Evolutionary conservation across 2,797 vertebrate species (phyloP).

Genomic region (Champsocephalus gunnari): DNA sequence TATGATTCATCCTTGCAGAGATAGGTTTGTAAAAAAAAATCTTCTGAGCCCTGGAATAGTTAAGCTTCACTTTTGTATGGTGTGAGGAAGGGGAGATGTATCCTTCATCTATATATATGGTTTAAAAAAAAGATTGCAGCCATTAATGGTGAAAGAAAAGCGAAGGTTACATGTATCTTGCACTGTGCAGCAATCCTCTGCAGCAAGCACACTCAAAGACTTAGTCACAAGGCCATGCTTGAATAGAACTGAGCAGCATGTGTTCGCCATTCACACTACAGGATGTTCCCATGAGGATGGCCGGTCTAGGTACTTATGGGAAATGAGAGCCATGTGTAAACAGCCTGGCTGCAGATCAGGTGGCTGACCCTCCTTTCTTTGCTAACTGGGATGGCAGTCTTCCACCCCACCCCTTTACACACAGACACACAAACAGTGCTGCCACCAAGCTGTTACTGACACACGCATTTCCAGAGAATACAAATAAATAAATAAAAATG

Average conservation of each 20-base stretch:
- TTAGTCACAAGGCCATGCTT: not conserved
- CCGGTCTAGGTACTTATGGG: constrained; percentile 51
- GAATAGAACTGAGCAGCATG: not conserved
- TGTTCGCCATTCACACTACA: constrained; percentile 32
- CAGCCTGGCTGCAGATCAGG: constrained; percentile 58
- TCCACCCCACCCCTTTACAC: constrained; percentile 35
- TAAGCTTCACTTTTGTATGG: too few species aligned
- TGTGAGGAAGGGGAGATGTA: too few species aligned
- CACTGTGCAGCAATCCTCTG: not conserved
- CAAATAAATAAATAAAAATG: constrained; percentile 20
- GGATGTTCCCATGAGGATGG: constrained; percentile 55
- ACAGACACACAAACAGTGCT: constrained; percentile 20
- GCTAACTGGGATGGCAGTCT: constrained; percentile 54
- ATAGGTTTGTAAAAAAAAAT: too few species aligned
- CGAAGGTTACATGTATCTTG: not conserved
- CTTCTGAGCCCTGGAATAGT: too few species aligned
- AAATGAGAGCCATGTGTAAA: constrained; percentile 78
- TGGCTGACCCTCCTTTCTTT: constrained; percentile 63
- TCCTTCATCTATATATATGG: too few species aligned
- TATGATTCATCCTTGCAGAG: too few species aligned
- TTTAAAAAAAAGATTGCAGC: too few species aligned
- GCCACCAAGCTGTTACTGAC: constrained; percentile 17
- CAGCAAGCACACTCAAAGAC: constrained; percentile 6
- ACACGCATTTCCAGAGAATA: constrained; percentile 22
- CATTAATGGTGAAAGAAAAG: not conserved